Evolutionary conservation across 2,797 vertebrate genomes (phyloP), one percentile per base, ranked within the genome.

Genomic region (Anguilla pacifica): DNA sequence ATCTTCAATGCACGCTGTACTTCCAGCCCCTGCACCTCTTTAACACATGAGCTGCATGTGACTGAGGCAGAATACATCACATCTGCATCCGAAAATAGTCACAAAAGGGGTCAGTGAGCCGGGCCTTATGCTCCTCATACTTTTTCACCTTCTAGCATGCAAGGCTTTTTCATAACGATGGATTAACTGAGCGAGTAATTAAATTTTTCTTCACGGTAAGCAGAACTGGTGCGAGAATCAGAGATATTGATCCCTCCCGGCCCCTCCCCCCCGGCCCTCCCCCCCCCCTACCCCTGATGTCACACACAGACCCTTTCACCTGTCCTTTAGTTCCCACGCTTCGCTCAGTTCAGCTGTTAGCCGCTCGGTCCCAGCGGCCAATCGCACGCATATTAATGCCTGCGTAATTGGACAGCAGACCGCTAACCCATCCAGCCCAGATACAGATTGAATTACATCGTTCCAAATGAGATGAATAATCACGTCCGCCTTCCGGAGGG

Each of bases 191-290:
- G 86, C 89, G 59, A 85, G 84, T 91, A 91, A 91, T 90, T 89
- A 17, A 81, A 88, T 85, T 89, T 85, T 49, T 90, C 88, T 92
- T 88, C 70, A 55, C 88, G 88, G 86, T 89, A 90, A 90, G 90
- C 91, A 90, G 83, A 84, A 81, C 88, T 46, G 86, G 87, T 90
- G 64, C 83, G 74, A 57, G 43, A 67, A 84, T 64, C 89, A 91
- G 91, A 91, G 90, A 92, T 91, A 93, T 92, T 93, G 91, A 93
- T 92, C 90, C 49, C 86, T 88, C 85, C 88, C 83, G 74, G 31
- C 83, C 89, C 83, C 89, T 72, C 72, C 86, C 85, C 91, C 25
- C 85, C 35, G 1, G 0, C 90, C 49, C 86, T 87, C 85, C 88
- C 83, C 64, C n/a, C 84, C 88, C 85, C 89, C 31, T 1, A 61